phyloP scores from a whole-genome alignment of 2,113 vertebrate species.

The Gallinago media region DNA sequence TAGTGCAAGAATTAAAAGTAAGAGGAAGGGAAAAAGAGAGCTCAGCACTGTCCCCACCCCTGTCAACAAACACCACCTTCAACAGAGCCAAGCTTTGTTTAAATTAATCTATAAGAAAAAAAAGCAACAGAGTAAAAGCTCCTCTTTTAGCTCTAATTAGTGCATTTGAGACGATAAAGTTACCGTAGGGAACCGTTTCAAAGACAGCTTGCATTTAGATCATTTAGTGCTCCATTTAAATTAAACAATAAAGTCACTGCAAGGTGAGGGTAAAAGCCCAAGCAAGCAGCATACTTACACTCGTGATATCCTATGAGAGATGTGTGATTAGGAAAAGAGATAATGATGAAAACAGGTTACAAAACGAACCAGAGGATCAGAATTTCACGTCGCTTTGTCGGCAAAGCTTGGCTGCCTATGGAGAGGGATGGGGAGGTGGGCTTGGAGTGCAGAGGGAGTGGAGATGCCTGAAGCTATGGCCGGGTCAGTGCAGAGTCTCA shows the following conservation, averaged over 20 bases:
- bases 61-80: conserved; percentile 33
- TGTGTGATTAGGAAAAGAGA: conserved; percentile 54
- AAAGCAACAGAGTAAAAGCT: conserved; percentile 26
- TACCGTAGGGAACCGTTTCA: conserved; percentile 29
- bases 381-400: not conserved
- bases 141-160: conserved; percentile 67
- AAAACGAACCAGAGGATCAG: not conserved
- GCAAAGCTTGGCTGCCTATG: not conserved
- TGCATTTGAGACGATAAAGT: conserved; percentile 36
- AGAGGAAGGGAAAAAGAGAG: not conserved
- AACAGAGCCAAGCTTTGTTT: conserved; percentile 26
- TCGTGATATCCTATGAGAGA: conserved; percentile 75
- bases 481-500: rapidly evolving
- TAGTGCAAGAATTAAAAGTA: not conserved
- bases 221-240: conserved; percentile 22
- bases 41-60: not conserved
- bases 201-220: conserved; percentile 5
- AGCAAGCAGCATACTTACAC: conserved; percentile 73
- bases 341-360: conserved; percentile 65
- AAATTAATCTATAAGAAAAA: conserved; percentile 27
- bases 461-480: rapidly evolving
- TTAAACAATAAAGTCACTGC: conserved; percentile 45
- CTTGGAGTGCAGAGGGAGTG: not conserved
- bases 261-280: conserved; percentile 55
- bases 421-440: not conserved